Evolutionary conservation across 2,888 invertebrate genomes (phyloP).

Genomic region (Cotesia congregata): DNA sequence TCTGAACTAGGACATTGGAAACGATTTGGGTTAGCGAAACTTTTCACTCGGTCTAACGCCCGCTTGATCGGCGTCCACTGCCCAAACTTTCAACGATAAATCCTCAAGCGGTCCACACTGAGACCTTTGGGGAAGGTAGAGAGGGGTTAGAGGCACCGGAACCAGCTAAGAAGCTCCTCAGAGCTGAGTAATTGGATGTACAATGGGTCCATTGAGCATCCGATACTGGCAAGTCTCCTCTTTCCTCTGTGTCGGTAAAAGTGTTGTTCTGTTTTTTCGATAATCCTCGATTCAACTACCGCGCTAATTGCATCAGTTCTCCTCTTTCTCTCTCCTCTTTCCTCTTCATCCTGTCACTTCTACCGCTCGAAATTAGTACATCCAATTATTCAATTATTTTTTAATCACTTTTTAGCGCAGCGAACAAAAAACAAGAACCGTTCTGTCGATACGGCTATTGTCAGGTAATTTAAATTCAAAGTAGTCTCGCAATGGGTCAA

Average conservation of each 20-base stretch:
- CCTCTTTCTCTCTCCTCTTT: background rate
- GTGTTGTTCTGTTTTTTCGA: conserved; percentile 16
- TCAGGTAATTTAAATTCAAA: background rate
- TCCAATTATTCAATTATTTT: conserved; percentile 1
- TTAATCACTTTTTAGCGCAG: background rate
- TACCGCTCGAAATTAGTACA: background rate
- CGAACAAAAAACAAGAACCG: background rate
- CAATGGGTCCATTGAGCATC: conserved; percentile 42
- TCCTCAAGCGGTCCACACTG: conserved; percentile 23
- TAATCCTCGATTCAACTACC: background rate
- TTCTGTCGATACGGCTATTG: conserved; percentile 3
- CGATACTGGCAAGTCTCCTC: conserved; percentile 36
- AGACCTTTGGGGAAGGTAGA: conserved; percentile 6
- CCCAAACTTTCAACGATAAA: conserved; percentile 49
- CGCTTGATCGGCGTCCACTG: conserved; percentile 37
- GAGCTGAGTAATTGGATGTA: conserved; percentile 43
- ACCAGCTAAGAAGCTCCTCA: conserved; percentile 33
- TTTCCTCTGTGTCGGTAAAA: background rate
- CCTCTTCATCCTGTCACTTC: background rate
- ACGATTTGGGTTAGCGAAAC: conserved; percentile 46
- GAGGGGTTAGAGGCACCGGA: background rate
- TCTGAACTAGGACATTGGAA: conserved; percentile 50
- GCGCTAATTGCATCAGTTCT: background rate
- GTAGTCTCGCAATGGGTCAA: conserved; percentile 5
- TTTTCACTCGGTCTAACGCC: conserved; percentile 46